phyloP scores from a whole-genome alignment of 1,140 invertebrate genomes.

The Meteorus sp. region DNA sequence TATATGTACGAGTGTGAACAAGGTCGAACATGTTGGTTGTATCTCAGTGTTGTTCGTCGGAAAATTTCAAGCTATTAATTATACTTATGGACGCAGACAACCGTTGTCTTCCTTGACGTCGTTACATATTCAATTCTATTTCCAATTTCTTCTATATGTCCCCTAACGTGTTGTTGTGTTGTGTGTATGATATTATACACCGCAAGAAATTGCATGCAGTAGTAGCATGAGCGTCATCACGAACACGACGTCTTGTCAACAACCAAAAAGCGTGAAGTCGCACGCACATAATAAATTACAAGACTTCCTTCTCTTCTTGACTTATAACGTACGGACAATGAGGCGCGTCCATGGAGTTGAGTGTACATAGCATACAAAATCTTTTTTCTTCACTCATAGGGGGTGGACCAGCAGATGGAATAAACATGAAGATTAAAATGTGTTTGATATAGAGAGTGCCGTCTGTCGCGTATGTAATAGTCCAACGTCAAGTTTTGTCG shows the following conservation, averaged over 20 bases:
- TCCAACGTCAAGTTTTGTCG: too few species aligned
- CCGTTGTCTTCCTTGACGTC: slow-evolving; percentile 12
- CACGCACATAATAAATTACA: slow-evolving; percentile 20
- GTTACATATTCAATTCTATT: slow-evolving; percentile 26
- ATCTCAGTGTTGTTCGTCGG: not conserved
- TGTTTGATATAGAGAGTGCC: too few species aligned
- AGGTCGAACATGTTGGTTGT: slow-evolving; percentile 18
- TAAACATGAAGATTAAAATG: too few species aligned
- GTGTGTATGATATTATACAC: not conserved
- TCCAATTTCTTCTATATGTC: slow-evolving; percentile 20
- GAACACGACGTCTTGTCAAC: slow-evolving; percentile 21
- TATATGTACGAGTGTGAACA: too few species aligned
- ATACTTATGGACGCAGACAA: slow-evolving; percentile 16
- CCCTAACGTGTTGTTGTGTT: not conserved
- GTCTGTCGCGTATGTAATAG: too few species aligned
- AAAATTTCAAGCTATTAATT: slow-evolving; percentile 12
- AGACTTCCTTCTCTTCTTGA: not conserved
- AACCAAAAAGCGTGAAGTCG: slow-evolving; percentile 16
- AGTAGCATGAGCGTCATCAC: not conserved
- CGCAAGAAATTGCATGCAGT: not conserved
- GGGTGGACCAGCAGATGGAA: too few species aligned
- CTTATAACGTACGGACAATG: slow-evolving; percentile 15
- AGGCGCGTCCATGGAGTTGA: slow-evolving; percentile 11
- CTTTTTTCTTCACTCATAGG: too few species aligned
- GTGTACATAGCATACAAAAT: too few species aligned